A percentile compares a stretch with the other conserved stretches of the same genome.
phyloP scores from a whole-genome alignment of 1,140 invertebrate genomes.

The Drosophila orosa region DNA sequence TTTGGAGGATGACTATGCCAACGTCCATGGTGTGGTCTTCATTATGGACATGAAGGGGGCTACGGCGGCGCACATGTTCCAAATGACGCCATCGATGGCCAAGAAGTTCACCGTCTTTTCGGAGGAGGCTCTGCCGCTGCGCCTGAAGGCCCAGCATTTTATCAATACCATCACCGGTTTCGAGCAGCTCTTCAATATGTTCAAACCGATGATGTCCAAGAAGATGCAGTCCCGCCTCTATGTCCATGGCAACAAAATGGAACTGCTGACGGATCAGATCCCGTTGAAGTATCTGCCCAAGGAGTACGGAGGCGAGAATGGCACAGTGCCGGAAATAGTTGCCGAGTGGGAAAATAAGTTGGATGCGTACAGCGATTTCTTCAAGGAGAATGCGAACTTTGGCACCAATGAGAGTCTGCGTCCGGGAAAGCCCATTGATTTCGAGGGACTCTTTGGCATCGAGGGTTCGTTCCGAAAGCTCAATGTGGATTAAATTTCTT shows the following conservation, averaged over 20 bases:
- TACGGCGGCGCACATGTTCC: conserved; percentile 84
- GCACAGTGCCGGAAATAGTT: conserved; percentile 84
- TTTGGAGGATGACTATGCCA: conserved; percentile 84
- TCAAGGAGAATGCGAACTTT: conserved; percentile 85
- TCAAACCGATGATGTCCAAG: conserved; percentile 85
- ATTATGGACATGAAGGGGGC: conserved; percentile 84
- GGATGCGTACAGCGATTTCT: conserved; percentile 86
- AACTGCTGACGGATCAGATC: conserved; percentile 84
- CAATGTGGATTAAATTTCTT: conserved; percentile 59
- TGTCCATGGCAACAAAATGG: conserved; percentile 85
- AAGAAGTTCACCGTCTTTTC: conserved; percentile 85
- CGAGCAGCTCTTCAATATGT: conserved; percentile 85
- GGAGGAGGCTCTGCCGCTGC: conserved; percentile 85
- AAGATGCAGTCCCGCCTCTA: conserved; percentile 85
- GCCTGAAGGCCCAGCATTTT: conserved; percentile 85
- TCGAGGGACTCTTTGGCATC: conserved; percentile 81
- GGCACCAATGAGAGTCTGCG: conserved; percentile 86
- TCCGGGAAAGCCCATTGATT: conserved; percentile 86
- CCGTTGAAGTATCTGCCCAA: conserved; percentile 85
- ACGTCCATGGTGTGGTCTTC: conserved; percentile 84
- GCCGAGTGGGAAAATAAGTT: conserved; percentile 86
- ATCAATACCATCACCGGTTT: conserved; percentile 85
- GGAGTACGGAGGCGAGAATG: conserved; percentile 86
- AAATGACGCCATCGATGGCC: conserved; percentile 84
- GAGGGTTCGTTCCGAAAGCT: conserved; percentile 79